Evolutionary conservation across 1,140 invertebrate species (phyloP).

Genomic region (Cephus cinctus): DNA sequence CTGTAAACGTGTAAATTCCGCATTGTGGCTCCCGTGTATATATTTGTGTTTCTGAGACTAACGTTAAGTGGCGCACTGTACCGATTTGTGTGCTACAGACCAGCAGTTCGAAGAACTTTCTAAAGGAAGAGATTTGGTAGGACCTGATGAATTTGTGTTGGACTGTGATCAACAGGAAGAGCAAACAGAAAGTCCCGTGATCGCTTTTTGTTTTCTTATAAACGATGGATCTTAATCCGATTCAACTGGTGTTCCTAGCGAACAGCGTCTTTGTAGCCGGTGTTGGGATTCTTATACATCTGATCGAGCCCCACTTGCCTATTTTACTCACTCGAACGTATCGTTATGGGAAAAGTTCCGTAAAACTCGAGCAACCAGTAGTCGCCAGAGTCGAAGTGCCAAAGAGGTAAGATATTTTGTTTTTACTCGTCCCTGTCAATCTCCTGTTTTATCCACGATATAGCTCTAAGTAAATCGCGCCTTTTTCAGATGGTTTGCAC

Average conservation of each 20-base stretch:
- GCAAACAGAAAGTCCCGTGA: no score
- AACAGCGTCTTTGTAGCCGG: conserved; percentile 53
- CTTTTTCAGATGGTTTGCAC: conserved; percentile 63
- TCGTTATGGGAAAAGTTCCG: conserved; percentile 69
- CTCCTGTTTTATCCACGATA: conserved; percentile 2
- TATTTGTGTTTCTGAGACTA: no score
- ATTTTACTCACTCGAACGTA: conserved; percentile 61
- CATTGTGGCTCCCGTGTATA: no score
- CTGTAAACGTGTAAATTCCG: no score
- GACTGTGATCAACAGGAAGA: no score
- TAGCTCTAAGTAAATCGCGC: neutral
- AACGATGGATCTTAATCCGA: conserved; percentile 53
- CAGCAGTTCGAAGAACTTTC: no score
- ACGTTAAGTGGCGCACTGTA: no score
- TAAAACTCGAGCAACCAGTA: conserved; percentile 54
- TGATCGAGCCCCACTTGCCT: conserved; percentile 64
- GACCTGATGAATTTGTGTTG: no score
- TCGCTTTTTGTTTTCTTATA: no score
- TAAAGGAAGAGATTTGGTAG: no score
- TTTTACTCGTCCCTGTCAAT: no score
- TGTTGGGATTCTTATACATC: conserved; percentile 61
- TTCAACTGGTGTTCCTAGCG: conserved; percentile 59
- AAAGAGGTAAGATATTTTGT: conserved; percentile 66
- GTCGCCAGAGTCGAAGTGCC: conserved; percentile 64
- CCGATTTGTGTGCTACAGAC: no score